Evolutionary conservation across 2,797 vertebrate genomes (phyloP).

Genomic region (Enteromius thamalakanensis): DNA sequence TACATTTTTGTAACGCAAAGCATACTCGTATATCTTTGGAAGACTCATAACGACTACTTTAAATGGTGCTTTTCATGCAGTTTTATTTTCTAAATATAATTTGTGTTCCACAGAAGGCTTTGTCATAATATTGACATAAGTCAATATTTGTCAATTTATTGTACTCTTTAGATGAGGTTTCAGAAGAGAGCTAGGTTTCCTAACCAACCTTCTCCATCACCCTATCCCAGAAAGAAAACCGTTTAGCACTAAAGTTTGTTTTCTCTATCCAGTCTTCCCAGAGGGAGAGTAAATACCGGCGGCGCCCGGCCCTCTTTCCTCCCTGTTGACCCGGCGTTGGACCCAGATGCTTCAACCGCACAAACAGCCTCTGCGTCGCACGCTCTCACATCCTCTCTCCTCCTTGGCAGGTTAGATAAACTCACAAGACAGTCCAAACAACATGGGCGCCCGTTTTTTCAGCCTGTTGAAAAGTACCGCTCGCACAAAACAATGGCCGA

Average conservation of each 20-base stretch:
- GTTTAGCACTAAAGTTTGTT: conserved; percentile 60
- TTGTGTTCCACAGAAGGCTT: conserved; percentile 1
- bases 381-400: conserved; percentile 38
- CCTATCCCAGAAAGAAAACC: conserved; percentile 52
- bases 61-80: not conserved
- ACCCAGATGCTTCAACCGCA: conserved; percentile 62
- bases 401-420: conserved; percentile 63
- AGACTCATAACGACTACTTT: not conserved
- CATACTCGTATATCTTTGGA: not conserved
- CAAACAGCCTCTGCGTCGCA: conserved; percentile 54
- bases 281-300: conserved; percentile 56
- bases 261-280: conserved; percentile 60
- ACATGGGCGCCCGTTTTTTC: conserved; percentile 25
- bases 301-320: conserved; percentile 56
- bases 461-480: conserved; percentile 52
- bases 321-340: conserved; percentile 61
- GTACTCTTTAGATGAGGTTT: not conserved
- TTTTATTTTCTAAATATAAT: not conserved
- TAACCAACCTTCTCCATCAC: conserved; percentile 41
- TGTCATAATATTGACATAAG: not conserved
- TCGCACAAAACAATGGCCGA: conserved; percentile 59
- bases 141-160: not conserved
- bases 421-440: conserved; percentile 53
- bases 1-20: not conserved
- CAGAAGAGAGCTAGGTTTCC: conserved; percentile 4